phyloP scores from a whole-genome alignment of 2,113 vertebrate species.

The Regulus satrapa region DNA sequence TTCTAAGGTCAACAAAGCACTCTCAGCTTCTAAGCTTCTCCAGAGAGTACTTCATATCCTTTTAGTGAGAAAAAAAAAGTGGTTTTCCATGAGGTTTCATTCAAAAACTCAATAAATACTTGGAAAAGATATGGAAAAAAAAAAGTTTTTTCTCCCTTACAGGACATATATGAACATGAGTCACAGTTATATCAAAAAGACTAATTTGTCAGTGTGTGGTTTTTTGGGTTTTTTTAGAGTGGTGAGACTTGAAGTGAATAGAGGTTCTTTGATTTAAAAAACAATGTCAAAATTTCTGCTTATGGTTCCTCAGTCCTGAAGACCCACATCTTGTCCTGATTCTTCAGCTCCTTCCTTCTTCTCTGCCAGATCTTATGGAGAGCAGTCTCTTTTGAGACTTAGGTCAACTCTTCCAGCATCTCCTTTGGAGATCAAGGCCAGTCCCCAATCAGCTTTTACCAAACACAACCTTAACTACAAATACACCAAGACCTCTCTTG shows the following conservation, averaged over 20 bases:
- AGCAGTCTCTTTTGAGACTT: background rate
- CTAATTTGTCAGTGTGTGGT: background rate
- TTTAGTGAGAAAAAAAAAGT: background rate
- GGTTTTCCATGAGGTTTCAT: background rate
- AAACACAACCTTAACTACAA: background rate
- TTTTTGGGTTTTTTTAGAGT: background rate
- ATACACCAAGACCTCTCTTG: background rate
- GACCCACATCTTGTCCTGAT: background rate
- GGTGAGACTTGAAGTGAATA: background rate
- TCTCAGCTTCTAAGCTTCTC: background rate
- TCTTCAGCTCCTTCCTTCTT: background rate
- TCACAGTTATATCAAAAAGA: background rate
- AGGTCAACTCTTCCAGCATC: background rate
- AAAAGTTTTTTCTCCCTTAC: fast-evolving
- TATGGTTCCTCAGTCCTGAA: background rate
- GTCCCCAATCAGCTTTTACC: background rate
- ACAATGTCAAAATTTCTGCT: background rate
- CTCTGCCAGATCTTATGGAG: background rate
- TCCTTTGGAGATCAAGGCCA: background rate
- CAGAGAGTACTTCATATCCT: background rate
- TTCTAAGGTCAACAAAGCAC: background rate
- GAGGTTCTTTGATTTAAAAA: background rate
- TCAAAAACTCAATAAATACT: background rate
- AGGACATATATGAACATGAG: background rate
- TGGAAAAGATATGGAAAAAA: background rate